Base-by-base conservation (phyloP, 1,140 invertebrate species). In the Tribolium castaneum region DNA sequence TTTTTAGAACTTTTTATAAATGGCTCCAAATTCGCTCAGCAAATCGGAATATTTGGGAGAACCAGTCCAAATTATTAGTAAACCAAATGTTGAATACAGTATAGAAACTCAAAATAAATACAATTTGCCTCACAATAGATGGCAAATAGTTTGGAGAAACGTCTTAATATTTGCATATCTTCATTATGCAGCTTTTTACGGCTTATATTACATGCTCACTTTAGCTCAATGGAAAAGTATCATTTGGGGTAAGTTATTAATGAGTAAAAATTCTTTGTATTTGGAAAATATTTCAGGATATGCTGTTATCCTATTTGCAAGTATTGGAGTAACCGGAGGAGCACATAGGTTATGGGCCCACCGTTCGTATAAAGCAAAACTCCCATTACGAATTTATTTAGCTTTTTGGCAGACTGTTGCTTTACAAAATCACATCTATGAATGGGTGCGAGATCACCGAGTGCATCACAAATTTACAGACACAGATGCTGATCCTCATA, bases 391-490 rank as follows among this genome's bases (percentile, higher is more conserved):
- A 76, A 50, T 97, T 0, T 87, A 98, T 12, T 88, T 99, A 50
- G 90, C 93, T 9, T 82, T 94, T 5, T 92, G 91, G 85, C 95
- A 98, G 82, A 96, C 94, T 0, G 85, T 97, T 12, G 95, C 97
- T n/a, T 95, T 97, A 86, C 94, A 97, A 90, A 97, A 99, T 88
- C 92, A 95, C 59, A 93, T 96, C n/a, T 92, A 94, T 76, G 97
- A 98, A 85, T 99, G 98, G 97, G 91, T 93, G 0, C 90, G 97
- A 75, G 97, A 99, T 86, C 98, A 99, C 87, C 90, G 98, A 80
- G 95, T 98, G 77, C 98, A 99, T 86, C 98, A 99, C 88, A 99
- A 99, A 86, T 99, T 93, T 88, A 95, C 94, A 2, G 98, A 99
- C 87, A 99, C 98, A 0, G 92, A 98, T 87, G 97, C 97, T 4